Conservation (phyloP, 2,888 invertebrate species). For the Bellardia pandia region DNA sequence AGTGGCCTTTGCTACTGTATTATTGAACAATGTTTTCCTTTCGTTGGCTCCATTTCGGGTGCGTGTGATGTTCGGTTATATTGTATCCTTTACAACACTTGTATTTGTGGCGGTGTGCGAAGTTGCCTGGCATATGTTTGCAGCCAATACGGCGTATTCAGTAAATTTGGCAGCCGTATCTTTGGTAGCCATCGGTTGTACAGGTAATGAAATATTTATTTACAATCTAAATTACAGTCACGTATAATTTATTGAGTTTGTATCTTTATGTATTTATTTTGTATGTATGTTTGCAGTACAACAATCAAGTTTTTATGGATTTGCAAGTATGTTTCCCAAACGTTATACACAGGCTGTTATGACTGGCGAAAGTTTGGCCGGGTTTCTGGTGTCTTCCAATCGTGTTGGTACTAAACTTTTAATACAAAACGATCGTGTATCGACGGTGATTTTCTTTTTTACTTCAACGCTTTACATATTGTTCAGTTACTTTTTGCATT, state of each 20-base stretch:
- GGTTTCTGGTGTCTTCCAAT: constrained; percentile 93
- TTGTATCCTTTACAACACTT: constrained; percentile 92
- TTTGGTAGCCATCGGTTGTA: constrained; percentile 94
- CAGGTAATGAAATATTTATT: constrained; percentile 81
- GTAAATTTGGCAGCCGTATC: constrained; percentile 94
- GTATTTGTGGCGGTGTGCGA: constrained; percentile 94
- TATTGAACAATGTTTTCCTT: constrained; percentile 93
- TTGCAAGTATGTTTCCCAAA: constrained; percentile 94
- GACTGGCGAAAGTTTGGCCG: constrained; percentile 95
- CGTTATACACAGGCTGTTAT: constrained; percentile 97
- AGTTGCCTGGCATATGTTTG: constrained; percentile 93
- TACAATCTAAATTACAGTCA: background rate
- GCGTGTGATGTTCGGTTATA: constrained; percentile 94
- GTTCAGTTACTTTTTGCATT: constrained; percentile 91
- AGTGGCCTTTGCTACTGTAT: constrained; percentile 94
- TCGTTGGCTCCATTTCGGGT: constrained; percentile 92
- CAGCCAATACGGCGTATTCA: constrained; percentile 90
- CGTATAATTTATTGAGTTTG: background rate
- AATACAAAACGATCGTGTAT: constrained; percentile 90
- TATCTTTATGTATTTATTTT: background rate
- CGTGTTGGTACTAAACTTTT: constrained; percentile 93
- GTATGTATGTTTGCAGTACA: constrained; percentile 86
- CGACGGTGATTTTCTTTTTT: constrained; percentile 94
- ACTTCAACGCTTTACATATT: constrained; percentile 91
- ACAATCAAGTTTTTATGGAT: constrained; percentile 97